Conservation (phyloP, 2,888 invertebrate genomes). For the Nemurella pictetii region DNA sequence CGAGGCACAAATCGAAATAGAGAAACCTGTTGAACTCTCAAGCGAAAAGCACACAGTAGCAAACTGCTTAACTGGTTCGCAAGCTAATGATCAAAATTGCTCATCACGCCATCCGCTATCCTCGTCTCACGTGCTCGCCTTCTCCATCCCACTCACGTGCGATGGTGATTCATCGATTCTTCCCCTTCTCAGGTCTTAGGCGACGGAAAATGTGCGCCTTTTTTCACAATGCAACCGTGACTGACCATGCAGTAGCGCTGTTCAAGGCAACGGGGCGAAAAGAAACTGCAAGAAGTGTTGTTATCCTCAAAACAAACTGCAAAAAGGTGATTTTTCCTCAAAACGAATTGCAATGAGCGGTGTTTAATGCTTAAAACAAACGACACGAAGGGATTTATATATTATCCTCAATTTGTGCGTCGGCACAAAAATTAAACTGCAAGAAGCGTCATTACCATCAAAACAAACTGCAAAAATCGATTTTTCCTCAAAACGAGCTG, state of each 20-base stretch:
- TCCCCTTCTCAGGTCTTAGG: neutral
- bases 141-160: neutral
- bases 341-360: no score
- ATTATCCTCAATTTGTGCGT: no score
- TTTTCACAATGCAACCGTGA: neutral
- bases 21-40: slow-evolving; percentile 6
- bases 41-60: slow-evolving; percentile 14
- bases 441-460: no score
- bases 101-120: slow-evolving; percentile 6
- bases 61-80: neutral
- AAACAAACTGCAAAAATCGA: no score
- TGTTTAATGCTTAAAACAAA: no score
- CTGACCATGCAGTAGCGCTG: neutral
- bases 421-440: no score
- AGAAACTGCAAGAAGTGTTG: neutral
- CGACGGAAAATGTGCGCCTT: neutral
- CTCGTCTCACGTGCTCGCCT: neutral
- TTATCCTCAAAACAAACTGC: no score
- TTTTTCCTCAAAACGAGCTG: no score
- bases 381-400: no score
- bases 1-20: neutral
- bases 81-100: slow-evolving; percentile 24
- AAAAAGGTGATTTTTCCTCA: no score
- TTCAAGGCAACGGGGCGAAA: neutral
- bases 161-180: neutral